Evolutionary conservation across 2,113 vertebrate genomes (phyloP), one percentile per base, ranked within the genome.

Genomic region (Sigmodon hispidus): DNA sequence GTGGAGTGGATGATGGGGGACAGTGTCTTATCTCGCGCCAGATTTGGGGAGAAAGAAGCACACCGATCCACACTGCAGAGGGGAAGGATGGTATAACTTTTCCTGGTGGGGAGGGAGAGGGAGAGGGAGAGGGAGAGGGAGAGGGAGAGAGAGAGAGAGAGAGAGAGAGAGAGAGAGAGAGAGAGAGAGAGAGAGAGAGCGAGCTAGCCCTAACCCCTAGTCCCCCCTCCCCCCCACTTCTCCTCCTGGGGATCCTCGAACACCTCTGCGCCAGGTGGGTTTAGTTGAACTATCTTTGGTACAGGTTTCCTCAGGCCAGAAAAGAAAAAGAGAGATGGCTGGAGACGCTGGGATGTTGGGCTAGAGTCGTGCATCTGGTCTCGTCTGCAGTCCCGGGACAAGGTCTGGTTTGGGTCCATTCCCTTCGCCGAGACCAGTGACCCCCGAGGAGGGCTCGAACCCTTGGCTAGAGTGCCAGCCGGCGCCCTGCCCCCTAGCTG

Each of bases 401-500:
- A n/a, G 26, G 31, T 40, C 26, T 89, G 67, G 50, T 43, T 59
- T 7, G 15, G 69, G 52, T 52, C 29, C 89, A 16, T 59, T 61
- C 67, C 65, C 15, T 79, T 48, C 34, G 55, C 24, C 59, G 55
- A 57, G 55, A 50, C 45, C 85, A 52, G 34, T 36, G 17, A 21
- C 36, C 40, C 85, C 34, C 3, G 8, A 34, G 70, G 21, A 34
- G 22, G 85, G 34, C 73, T 97, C 94, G 97, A 97, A 97, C 97
- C 96, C 84, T 69, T 2, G 72, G 95, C 83, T 94, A 40, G 77
- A 67, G 84, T 87, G 21, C 84, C 96, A 94, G 89, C 73, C 87
- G 45, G 93, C 70, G 94, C 97, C 96, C 97, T 89, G 95, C 97
- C 96, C 96, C 96, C 97, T 70, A 93, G 95, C 96, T 96, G 89